Conservation (phyloP, 1,140 invertebrate species). For the Chlorops oryzae region DNA sequence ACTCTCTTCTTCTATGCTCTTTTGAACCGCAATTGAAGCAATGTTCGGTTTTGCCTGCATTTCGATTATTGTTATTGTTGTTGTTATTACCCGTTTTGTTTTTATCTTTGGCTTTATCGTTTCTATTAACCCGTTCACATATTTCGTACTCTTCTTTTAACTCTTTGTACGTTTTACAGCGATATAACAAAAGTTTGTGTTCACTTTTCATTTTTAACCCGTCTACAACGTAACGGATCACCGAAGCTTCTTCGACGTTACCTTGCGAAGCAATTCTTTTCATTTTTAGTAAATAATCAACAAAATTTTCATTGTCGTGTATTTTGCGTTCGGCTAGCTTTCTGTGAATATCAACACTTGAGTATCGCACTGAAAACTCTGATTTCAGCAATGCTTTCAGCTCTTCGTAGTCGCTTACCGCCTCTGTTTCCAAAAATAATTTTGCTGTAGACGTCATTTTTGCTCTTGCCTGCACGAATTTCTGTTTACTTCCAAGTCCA, state of each 20-base stretch:
- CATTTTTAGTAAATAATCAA: not conserved
- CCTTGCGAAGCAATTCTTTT: not conserved
- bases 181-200: not conserved
- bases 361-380: not conserved
- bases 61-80: too few relatives aligned
- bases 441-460: slow-evolving; percentile 2
- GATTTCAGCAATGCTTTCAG: not conserved
- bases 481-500: slow-evolving; percentile 4
- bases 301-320: not conserved
- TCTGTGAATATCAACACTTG: slow-evolving; percentile 3
- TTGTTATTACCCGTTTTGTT: too few relatives aligned
- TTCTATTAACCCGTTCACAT: too few relatives aligned
- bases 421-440: slow-evolving; percentile 1
- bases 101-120: too few relatives aligned
- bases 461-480: not conserved
- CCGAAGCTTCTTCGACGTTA: too few relatives aligned
- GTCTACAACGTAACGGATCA: too few relatives aligned
- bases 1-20: too few relatives aligned
- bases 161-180: not conserved
- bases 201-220: too few relatives aligned
- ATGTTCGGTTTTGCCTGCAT: too few relatives aligned
- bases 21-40: too few relatives aligned
- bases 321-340: not conserved
- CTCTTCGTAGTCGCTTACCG: not conserved
- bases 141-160: not conserved